Evolutionary conservation across 2,113 vertebrate species (phyloP), one percentile per base, ranked within the genome.

Genomic region (Pagrus major): DNA sequence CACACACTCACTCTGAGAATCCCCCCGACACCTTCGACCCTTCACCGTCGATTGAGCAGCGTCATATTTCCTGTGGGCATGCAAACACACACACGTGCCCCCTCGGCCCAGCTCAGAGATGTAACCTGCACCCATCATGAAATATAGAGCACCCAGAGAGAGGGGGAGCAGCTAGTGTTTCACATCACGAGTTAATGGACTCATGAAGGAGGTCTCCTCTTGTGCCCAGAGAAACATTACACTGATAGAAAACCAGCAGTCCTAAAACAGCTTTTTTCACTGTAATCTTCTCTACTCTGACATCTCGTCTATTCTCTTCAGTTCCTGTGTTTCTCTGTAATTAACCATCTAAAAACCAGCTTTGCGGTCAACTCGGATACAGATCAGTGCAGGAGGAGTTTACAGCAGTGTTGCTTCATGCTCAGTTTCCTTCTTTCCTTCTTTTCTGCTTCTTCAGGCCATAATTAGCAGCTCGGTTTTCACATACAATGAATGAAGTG

Each of bases 81-180:
- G 8, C 65, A 41, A 37, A 59, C 67, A 37, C 27, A 41, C 52
- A 33, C 69, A 27, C 33, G 9, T 52, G 41, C 41, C 18, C 56
- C 55, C 64, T 60, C 58, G 1, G 33, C 27, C 58, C 64, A n/a
- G 74, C 49, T 64, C 16, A 9, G 67, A 78, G 68, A 52, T 80
- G 89, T 87, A 88, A 91, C 79, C 84, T 77, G 84, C 72, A 37
- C 81, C 76, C 65, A 3, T 91, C 87, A 89, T 90, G 72, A 91
- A 91, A 89, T 86, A 90, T 91, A 55, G 65, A 92, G 71, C 76
- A 67, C 20, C 67, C 60, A 33, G 56, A 74, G 70, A 59, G 76
- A 58, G 77, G 21, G 46, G 10, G 12, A 52, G 51, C 55, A 37
- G 77, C 70, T 89, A 15, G 54, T 27, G 81, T 92, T 92, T 56